phyloP scores from a whole-genome alignment of 2,113 vertebrate genomes.

The Limanda limanda region DNA sequence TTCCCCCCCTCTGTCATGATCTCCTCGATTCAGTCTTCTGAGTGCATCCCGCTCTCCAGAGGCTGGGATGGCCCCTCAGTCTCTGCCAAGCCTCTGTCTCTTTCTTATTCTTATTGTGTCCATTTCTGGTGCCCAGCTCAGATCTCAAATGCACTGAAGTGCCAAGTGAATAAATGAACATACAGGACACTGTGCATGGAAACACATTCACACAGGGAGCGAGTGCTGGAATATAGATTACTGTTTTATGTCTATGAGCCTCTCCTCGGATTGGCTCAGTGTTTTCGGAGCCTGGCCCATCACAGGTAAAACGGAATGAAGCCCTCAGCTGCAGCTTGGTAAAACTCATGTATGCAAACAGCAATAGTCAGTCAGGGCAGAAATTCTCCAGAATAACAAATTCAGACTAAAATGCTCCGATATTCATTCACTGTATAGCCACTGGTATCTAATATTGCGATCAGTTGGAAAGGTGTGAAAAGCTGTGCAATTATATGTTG shows the following conservation, averaged over 20 bases:
- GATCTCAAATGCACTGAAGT: constrained; percentile 20
- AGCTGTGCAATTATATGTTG: background rate
- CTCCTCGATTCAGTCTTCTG: constrained; percentile 54
- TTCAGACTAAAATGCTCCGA: no score
- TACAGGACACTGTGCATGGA: background rate
- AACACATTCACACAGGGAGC: constrained; percentile 15
- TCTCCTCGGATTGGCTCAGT: background rate
- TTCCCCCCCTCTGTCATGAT: constrained; percentile 33
- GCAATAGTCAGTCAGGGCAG: no score
- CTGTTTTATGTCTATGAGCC: background rate
- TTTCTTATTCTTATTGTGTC: constrained; percentile 55
- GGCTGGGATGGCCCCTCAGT: constrained; percentile 9
- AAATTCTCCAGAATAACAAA: no score
- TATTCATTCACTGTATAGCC: background rate
- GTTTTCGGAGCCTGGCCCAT: background rate
- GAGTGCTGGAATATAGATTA: background rate
- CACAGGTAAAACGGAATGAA: no score
- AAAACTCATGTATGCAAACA: no score
- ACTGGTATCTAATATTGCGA: background rate
- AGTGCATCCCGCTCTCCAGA: constrained; percentile 50
- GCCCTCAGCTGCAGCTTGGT: no score
- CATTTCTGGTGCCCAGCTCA: constrained; percentile 32
- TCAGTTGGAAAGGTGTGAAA: background rate
- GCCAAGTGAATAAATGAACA: constrained; percentile 20
- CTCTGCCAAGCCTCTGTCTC: constrained; percentile 47